These are phyloP conservation scores for Spilarctia lutea DNA, from an alignment of 2,888 invertebrate species.

Conservation along the genomic window DNA sequence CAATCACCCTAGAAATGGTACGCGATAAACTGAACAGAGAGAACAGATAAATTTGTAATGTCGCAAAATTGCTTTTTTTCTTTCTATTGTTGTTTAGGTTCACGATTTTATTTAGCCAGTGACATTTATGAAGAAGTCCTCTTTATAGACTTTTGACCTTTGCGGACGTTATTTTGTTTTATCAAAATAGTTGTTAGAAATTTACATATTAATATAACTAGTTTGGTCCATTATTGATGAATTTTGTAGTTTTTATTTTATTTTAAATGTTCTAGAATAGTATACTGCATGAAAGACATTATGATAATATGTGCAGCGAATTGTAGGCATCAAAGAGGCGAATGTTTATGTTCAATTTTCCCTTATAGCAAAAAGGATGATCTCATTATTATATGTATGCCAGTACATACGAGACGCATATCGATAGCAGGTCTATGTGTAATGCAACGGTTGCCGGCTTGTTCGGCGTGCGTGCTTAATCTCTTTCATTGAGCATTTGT, in stretches of 20 bases:
- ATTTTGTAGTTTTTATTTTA: neutral
- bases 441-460: constrained; percentile 54
- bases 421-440: constrained; percentile 33
- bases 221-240: neutral
- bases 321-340: constrained; percentile 29
- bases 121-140: constrained; percentile 25
- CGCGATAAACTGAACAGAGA: constrained; percentile 40
- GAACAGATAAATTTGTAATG: constrained; percentile 32
- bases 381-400: constrained; percentile 69
- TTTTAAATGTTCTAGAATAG: neutral
- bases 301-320: constrained; percentile 15
- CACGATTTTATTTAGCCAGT: constrained; percentile 15
- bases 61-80: constrained; percentile 24
- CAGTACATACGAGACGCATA: constrained; percentile 53
- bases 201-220: neutral
- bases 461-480: constrained; percentile 75
- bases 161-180: neutral
- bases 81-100: neutral
- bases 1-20: constrained; percentile 57
- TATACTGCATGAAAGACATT: neutral
- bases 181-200: neutral
- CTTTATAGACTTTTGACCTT: constrained; percentile 8
- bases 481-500: constrained; percentile 68
- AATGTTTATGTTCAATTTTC: constrained; percentile 44
- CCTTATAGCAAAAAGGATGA: constrained; percentile 58